These are phyloP conservation scores for Alosa alosa DNA, from an alignment of 2,113 vertebrate species.

Conservation along the genomic window DNA sequence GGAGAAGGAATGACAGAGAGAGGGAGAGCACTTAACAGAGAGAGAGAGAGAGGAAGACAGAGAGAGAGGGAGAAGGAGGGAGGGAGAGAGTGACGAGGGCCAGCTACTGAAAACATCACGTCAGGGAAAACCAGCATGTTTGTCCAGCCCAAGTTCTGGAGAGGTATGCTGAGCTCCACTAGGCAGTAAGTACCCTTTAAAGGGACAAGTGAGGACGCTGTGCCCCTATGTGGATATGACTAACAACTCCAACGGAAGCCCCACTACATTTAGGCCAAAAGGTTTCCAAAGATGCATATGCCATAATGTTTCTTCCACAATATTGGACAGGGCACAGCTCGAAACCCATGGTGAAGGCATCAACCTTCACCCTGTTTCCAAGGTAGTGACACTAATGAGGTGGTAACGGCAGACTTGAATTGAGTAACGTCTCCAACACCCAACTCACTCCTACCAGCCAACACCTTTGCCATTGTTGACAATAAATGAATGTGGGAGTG, in stretches of 20 bases:
- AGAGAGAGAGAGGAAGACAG: neutral
- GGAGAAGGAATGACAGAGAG: constrained; percentile 43
- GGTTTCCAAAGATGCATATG: neutral
- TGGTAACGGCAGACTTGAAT: neutral
- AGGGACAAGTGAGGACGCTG: neutral
- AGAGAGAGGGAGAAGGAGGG: neutral
- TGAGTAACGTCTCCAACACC: neutral
- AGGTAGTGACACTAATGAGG: neutral
- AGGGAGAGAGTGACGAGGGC: constrained; percentile 38
- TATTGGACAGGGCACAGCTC: neutral
- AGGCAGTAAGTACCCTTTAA: neutral
- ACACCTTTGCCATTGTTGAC: neutral
- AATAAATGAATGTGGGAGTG: neutral
- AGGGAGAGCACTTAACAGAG: neutral
- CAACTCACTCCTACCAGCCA: neutral
- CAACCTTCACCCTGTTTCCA: neutral
- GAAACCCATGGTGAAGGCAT: neutral
- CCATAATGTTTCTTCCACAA: neutral
- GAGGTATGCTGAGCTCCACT: neutral
- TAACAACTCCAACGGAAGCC: constrained; percentile 16
- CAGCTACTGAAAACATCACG: constrained; percentile 16
- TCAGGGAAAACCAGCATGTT: constrained; percentile 10
- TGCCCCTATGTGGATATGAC: constrained; percentile 9
- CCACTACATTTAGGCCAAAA: neutral
- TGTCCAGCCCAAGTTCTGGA: neutral